These are phyloP conservation scores for Baccha elongata DNA, from an alignment of 2,888 invertebrate genomes.

Conservation along the genomic window DNA sequence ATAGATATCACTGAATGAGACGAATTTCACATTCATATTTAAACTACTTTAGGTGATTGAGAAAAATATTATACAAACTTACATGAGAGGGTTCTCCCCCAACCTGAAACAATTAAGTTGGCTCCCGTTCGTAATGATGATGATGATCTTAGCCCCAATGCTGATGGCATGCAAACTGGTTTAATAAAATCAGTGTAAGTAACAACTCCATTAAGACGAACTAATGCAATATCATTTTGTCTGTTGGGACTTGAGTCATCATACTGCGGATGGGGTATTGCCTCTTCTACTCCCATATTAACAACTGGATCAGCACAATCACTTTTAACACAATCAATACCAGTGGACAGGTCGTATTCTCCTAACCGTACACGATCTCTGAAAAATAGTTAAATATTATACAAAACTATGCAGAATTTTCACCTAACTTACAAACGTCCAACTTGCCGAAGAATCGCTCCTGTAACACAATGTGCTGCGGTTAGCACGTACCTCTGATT, in stretches of 20 bases:
- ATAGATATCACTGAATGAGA: too few relatives aligned
- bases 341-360: conserved; percentile 79
- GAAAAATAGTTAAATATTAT: neutral
- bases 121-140: conserved; percentile 80
- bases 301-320: conserved; percentile 85
- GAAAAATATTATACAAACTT: conserved; percentile 24
- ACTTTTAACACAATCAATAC: conserved; percentile 81
- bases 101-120: conserved; percentile 85
- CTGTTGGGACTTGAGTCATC: conserved; percentile 84
- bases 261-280: conserved; percentile 87
- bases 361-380: conserved; percentile 80
- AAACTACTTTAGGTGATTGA: too few relatives aligned
- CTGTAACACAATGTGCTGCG: conserved; percentile 86
- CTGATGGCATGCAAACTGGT: conserved; percentile 85
- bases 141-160: conserved; percentile 73
- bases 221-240: conserved; percentile 88
- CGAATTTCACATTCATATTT: too few relatives aligned
- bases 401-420: neutral
- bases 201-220: conserved; percentile 85
- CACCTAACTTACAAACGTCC: conserved; percentile 83
- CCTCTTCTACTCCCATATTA: conserved; percentile 85
- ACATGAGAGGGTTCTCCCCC: conserved; percentile 85
- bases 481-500: conserved; percentile 85
- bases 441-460: conserved; percentile 82
- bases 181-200: conserved; percentile 84